Base-by-base conservation (phyloP, 2,113 vertebrate genomes). In the Rostratula benghalensis region DNA sequence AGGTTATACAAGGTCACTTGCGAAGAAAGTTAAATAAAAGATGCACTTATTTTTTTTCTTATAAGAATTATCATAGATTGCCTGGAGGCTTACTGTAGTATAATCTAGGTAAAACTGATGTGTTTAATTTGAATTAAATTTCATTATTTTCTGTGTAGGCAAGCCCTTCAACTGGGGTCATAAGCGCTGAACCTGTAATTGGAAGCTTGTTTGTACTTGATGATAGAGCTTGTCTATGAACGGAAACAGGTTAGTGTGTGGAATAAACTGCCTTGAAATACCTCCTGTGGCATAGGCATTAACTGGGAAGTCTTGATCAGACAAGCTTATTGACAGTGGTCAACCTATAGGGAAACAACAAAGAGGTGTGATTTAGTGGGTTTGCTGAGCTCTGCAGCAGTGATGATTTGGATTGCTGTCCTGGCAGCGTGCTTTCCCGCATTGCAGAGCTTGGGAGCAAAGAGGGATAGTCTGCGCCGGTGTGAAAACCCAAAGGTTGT, bases 101-200 rank as follows among this genome's bases (percentile, higher is more conserved):
- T 81, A 83, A 89, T 64, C 46, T 60, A 43, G 64, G 76, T 75
- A 51, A 91, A 92, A 89, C 41, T 8, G 6, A 24, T 87, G 27
- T 70, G 41, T 81, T 93, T 89, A 69, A 63, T 74, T 93, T 41
- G 70, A 95, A 83, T 92, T 80, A 83, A 46, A 78, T 95, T 51
- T 92, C 41, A 37, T 65, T 65, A 74, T 89, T 94, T n/a, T 88
- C 46, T 93, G 25, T 70, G 18, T 75, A 87, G 31, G 37, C 46
- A 75, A 80, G 59, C 33, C 39, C 43, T 43, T 43, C 22, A 87
- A 24, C 22, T 70, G 41, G 59, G 67, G 68, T 89, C 73, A 24
- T 46, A 54, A 92, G 51, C 22, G 15, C 60, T 87, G 68, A 92
- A 89, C 41, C 46, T 92, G 33, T 83, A 78, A 81, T 68, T 67